A percentile compares a stretch with the other conserved stretches of the same genome.
Conservation (phyloP, 2,797 vertebrate species). For the Brachyalestes nurse region DNA sequence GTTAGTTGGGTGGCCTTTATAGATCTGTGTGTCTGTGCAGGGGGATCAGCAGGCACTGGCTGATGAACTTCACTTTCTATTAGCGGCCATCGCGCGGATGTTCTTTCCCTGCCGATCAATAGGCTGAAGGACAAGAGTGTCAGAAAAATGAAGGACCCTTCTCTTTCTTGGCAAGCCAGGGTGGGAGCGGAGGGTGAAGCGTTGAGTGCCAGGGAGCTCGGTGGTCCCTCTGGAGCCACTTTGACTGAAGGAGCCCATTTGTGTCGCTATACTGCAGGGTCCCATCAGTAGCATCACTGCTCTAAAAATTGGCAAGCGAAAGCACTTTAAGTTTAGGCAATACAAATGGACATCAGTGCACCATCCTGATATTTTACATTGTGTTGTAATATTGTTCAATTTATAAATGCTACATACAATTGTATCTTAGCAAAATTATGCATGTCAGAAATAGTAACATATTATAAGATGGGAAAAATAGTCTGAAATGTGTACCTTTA, state of each 20-base stretch:
- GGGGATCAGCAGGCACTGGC: slow-evolving; percentile 63
- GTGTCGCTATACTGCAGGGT: slow-evolving; percentile 20
- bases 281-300: slow-evolving; percentile 29
- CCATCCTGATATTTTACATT: background rate
- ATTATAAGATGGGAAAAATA: background rate
- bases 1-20: slow-evolving; percentile 76
- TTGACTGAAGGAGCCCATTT: slow-evolving; percentile 64
- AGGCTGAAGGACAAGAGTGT: slow-evolving; percentile 83
- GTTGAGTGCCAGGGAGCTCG: slow-evolving; percentile 51
- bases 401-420: background rate
- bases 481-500: background rate
- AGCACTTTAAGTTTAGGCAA: background rate
- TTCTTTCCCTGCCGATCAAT: slow-evolving; percentile 78
- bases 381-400: background rate
- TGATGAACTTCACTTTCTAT: slow-evolving; percentile 84
- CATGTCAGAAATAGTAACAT: background rate
- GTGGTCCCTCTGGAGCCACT: slow-evolving; percentile 56
- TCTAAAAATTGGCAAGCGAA: background rate
- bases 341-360: background rate
- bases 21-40: slow-evolving; percentile 73
- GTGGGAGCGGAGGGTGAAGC: slow-evolving; percentile 42
- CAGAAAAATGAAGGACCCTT: slow-evolving; percentile 80
- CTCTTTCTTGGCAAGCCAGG: slow-evolving; percentile 60
- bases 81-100: slow-evolving; percentile 73
- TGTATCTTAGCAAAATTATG: background rate